These are phyloP conservation scores for Liodrosophila aerea DNA, from an alignment of 2,888 invertebrate genomes.

Conservation along the genomic window DNA sequence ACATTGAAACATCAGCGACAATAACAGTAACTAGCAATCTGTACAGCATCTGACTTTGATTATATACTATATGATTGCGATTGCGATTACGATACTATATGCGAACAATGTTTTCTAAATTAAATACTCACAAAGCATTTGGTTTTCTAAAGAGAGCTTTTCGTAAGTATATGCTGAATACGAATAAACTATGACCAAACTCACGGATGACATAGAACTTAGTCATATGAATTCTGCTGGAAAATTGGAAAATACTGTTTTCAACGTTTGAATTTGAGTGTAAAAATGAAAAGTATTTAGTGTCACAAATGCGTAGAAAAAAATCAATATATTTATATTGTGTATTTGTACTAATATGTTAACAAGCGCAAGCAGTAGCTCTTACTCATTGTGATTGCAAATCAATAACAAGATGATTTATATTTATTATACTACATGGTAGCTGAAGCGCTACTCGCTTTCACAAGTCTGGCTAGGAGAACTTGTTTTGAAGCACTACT, in stretches of 20 bases:
- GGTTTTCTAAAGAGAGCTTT: constrained; percentile 77
- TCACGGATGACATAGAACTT: constrained; percentile 54
- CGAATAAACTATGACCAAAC: constrained; percentile 70
- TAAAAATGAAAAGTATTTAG: neutral
- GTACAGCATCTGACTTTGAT: constrained; percentile 6
- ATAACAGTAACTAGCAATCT: neutral
- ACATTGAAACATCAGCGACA: constrained; percentile 1
- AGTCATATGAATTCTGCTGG: constrained; percentile 59
- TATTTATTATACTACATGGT: neutral
- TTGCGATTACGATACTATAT: no score
- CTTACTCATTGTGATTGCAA: no score
- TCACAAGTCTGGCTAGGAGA: constrained; percentile 35
- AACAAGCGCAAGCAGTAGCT: no score
- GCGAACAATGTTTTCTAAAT: neutral
- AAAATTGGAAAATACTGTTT: constrained; percentile 19
- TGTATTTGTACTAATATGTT: no score
- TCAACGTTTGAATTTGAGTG: neutral
- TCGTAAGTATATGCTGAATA: constrained; percentile 74
- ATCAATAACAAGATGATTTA: no score
- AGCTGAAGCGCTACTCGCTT: no score
- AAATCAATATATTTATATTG: neutral
- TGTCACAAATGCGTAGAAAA: no score
- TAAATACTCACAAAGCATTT: constrained; percentile 76
- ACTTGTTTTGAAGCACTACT: constrained; percentile 24
- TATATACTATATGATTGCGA: no score